Base-by-base conservation (phyloP, 1,140 invertebrate genomes). In the Macrobrachium rosenbergii region DNA sequence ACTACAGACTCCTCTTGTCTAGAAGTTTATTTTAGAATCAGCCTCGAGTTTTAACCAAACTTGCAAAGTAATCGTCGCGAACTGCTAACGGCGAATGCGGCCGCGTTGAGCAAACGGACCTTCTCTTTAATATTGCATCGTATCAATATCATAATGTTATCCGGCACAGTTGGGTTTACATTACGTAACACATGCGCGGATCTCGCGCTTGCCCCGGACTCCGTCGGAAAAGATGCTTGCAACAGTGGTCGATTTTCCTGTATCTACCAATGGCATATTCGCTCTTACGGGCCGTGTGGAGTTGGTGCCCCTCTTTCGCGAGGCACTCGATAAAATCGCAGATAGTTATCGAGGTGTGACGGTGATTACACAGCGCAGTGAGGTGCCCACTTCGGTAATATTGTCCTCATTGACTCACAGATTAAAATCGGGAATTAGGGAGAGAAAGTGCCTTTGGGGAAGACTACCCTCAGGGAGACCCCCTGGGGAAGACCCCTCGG, bases 321-420 rank as follows among this genome's bases (percentile, higher is more conserved):
- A 75, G 72, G 60, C 82, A 19, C 17, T n/a, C n/a, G 82, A 83
- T 83, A 83, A 58, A 59, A 83, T 83, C 82, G 52, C 16, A 17
- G 82, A 83, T 83, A 75, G 82, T 75, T 83, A 83, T 83, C 82
- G 82, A 75, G 69, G 82, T 60, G 69, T 69, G 69, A 45, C 21
- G 69, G 82, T 83, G 82, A 83, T 83, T 83, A 83, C 82, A 83
- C 52, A 83, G 82, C 67, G 82, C 69, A 23, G 82, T 67, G 59
- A 83, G 82, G 69, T 83, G 82, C 82, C 82, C 82, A 75, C 82
- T 75, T 75, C 45, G 52, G 45, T 83, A 83, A 60, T 83, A 75
- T 83, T 83, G 72, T 83, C 67, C 37, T 83, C 82, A 83, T 83
- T 83, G 82, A 83, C 82, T 83, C 52, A 58, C 52, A 21, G 72